These are phyloP conservation scores for Microtus montanus DNA, from an alignment of 2,113 vertebrate species.

Conservation along the genomic window DNA sequence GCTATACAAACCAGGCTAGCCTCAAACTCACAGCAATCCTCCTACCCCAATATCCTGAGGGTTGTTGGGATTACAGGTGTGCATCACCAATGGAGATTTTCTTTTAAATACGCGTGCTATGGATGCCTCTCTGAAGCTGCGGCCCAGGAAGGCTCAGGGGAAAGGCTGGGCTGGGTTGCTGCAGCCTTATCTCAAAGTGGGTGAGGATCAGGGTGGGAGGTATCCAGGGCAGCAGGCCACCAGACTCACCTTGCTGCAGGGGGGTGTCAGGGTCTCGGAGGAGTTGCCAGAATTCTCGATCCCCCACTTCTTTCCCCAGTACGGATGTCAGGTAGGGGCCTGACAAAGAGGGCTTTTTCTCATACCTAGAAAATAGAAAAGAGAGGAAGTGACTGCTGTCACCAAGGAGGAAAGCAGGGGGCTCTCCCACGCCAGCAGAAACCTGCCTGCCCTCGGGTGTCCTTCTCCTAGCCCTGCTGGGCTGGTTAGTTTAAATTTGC, in stretches of 20 bases:
- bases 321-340: slow-evolving; percentile 91
- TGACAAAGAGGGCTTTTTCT: slow-evolving; percentile 86
- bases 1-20: background rate
- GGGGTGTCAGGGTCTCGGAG: slow-evolving; percentile 80
- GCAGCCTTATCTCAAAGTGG: fast-evolving
- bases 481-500: background rate
- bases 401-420: background rate
- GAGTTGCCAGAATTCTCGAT: slow-evolving; percentile 91
- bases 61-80: background rate
- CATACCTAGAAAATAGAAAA: slow-evolving; percentile 85
- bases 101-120: background rate
- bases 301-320: slow-evolving; percentile 85
- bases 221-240: background rate
- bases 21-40: background rate
- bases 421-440: background rate
- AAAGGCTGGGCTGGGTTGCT: background rate
- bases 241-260: slow-evolving; percentile 88
- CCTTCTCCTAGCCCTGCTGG: background rate
- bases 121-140: background rate
- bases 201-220: background rate
- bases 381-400: background rate
- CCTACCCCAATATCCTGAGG: background rate
- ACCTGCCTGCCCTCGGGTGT: background rate
- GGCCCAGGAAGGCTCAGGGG: background rate
- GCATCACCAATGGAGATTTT: background rate